Evolutionary conservation across 2,113 vertebrate species (phyloP).

Genomic region (Romanogobio albipinnatus): DNA sequence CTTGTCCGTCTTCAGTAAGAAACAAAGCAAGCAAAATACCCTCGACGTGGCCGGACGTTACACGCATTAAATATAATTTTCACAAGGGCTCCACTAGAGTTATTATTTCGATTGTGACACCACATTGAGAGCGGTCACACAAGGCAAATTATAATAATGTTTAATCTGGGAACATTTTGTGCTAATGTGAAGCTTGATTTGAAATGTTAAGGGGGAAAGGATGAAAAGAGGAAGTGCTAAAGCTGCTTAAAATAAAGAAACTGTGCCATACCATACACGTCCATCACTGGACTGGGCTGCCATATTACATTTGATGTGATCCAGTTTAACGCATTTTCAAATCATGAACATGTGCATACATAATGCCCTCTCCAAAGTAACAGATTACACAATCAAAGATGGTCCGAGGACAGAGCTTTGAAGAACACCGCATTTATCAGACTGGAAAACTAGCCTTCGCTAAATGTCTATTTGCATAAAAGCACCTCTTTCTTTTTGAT

Average conservation of each 20-base stretch:
- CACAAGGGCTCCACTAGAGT: neutral
- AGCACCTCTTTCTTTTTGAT: neutral
- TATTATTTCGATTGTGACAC: neutral
- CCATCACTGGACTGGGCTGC: neutral
- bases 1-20: neutral
- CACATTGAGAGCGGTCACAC: too few species aligned
- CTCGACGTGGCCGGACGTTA: neutral
- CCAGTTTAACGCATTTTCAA: constrained; percentile 7
- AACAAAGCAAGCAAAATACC: neutral
- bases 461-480: neutral
- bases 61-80: neutral
- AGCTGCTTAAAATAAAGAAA: neutral
- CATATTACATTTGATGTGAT: neutral
- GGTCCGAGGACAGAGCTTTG: constrained; percentile 31
- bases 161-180: neutral
- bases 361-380: neutral
- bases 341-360: neutral
- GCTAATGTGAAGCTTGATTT: neutral
- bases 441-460: constrained; percentile 1
- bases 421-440: neutral
- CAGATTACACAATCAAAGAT: constrained; percentile 13
- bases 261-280: neutral
- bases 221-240: neutral
- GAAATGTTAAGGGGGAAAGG: neutral
- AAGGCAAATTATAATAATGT: neutral